Conservation (phyloP, 2,797 vertebrate species). For the Catamblyrhynchus diadema region DNA sequence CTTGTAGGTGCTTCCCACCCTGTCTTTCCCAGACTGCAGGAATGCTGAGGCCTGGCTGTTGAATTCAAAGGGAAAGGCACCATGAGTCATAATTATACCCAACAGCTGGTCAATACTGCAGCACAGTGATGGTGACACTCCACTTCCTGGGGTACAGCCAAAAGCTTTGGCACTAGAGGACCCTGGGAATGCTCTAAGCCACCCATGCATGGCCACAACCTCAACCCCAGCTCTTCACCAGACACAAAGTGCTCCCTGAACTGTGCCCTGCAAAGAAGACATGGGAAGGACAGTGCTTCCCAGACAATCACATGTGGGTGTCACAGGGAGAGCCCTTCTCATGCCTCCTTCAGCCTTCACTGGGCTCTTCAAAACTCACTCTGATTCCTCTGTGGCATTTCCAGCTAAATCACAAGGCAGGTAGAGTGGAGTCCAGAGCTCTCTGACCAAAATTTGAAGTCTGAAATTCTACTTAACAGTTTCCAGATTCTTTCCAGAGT, state of each 20-base stretch:
- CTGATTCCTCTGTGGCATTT: neutral
- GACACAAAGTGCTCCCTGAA: neutral
- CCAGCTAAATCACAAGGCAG: neutral
- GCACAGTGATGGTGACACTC: fast-evolving
- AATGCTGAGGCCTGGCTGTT: conserved; percentile 67
- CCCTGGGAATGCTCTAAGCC: neutral
- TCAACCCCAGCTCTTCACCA: fast-evolving
- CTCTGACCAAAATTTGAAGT: neutral
- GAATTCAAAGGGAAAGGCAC: neutral
- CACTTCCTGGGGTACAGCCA: fast-evolving
- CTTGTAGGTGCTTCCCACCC: conserved; percentile 76
- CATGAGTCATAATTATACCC: neutral
- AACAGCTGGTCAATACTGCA: neutral
- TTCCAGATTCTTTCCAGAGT: neutral
- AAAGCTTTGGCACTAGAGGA: neutral
- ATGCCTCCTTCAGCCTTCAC: neutral
- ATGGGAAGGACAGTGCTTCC: neutral
- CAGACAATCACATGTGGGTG: neutral
- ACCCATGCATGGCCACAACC: fast-evolving
- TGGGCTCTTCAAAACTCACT: neutral
- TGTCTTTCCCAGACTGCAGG: conserved; percentile 66
- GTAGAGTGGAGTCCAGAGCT: neutral
- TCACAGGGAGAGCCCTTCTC: neutral
- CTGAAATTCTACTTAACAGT: neutral
- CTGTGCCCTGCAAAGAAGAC: neutral